A percentile compares a stretch with the other conserved stretches of the same genome.
Evolutionary conservation across 2,113 vertebrate genomes (phyloP).

Genomic region (Cygnus buccinator): DNA sequence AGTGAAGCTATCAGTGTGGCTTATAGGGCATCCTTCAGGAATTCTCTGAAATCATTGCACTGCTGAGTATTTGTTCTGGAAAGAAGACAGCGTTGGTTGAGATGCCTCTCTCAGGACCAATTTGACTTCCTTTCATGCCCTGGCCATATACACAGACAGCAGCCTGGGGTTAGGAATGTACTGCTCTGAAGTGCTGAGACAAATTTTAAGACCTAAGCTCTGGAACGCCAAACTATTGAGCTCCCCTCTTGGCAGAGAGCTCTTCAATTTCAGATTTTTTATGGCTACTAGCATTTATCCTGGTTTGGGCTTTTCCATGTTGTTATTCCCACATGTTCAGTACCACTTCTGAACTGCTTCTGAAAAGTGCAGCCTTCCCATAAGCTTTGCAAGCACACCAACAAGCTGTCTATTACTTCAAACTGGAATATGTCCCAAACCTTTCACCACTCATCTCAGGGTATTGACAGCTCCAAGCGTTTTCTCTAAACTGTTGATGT

Average conservation of each 20-base stretch:
- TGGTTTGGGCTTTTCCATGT: conserved; percentile 12
- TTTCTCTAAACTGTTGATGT: conserved; percentile 66
- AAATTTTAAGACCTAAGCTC: conserved; percentile 25
- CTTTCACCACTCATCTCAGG: conserved; percentile 47
- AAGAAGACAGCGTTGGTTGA: neutral
- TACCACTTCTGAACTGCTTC: neutral
- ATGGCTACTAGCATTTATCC: neutral
- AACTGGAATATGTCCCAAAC: conserved; percentile 44
- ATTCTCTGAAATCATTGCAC: neutral
- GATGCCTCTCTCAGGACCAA: neutral
- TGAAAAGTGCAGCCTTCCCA: neutral
- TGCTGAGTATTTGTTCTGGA: neutral
- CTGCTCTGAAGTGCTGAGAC: neutral
- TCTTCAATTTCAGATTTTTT: conserved; percentile 8
- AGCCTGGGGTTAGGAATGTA: neutral
- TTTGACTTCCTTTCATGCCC: neutral
- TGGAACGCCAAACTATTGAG: neutral
- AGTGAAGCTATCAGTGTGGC: neutral
- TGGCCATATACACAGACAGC: neutral
- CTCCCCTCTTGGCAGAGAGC: conserved; percentile 22
- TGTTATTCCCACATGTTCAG: neutral
- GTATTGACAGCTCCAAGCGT: conserved; percentile 58
- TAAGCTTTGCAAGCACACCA: neutral
- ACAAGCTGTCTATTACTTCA: neutral
- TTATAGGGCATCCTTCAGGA: neutral